Evolutionary conservation across 2,797 vertebrate genomes (phyloP).

Genomic region (Phrynocephalus guinanensis): DNA sequence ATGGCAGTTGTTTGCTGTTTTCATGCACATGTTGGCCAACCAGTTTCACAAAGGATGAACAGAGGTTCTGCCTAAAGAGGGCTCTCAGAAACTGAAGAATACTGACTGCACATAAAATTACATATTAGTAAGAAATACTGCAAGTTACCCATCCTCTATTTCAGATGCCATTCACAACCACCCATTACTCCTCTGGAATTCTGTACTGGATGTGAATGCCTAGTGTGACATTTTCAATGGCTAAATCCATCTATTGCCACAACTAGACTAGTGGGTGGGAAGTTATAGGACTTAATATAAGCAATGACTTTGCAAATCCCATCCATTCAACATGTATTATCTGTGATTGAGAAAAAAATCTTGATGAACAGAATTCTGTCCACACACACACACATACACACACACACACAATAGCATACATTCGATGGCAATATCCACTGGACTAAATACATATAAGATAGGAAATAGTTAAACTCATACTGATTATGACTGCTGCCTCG

Average conservation of each 20-base stretch:
- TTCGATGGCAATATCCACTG: neutral
- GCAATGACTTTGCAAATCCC: too few relatives aligned
- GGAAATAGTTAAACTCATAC: neutral
- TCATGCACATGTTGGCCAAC: constrained; percentile 62
- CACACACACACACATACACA: too few relatives aligned
- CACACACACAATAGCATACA: neutral
- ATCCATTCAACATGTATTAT: neutral
- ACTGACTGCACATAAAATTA: constrained; percentile 77
- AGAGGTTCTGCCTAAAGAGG: constrained; percentile 83
- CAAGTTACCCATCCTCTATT: constrained; percentile 7
- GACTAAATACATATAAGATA: neutral
- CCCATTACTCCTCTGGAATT: neutral
- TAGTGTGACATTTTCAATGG: neutral
- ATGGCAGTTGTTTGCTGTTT: constrained; percentile 57
- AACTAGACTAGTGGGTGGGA: too few relatives aligned
- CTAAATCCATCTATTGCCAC: neutral
- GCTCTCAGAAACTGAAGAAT: constrained; percentile 86
- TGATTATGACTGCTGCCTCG: neutral
- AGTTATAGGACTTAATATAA: too few relatives aligned
- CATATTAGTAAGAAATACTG: constrained; percentile 34
- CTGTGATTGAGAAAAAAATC: constrained; percentile 2
- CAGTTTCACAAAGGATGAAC: constrained; percentile 81
- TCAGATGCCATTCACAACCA: too few relatives aligned
- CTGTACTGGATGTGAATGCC: neutral
- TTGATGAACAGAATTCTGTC: neutral